A percentile compares a stretch with the other conserved stretches of the same genome.
Evolutionary conservation across 2,888 invertebrate genomes (phyloP).

Genomic region (Colletes collaris): DNA sequence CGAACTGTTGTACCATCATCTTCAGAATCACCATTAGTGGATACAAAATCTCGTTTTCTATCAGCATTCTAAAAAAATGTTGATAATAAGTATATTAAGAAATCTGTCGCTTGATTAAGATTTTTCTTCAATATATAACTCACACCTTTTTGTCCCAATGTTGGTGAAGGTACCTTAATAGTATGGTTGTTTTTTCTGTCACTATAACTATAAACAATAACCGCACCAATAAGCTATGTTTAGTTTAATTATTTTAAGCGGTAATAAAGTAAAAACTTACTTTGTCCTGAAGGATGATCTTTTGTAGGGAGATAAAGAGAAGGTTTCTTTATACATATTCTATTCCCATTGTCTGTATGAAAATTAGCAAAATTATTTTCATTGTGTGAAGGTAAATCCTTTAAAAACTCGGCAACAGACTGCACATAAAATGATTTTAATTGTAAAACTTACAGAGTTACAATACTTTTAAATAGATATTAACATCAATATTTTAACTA

Average conservation of each 20-base stretch:
- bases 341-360: conserved; percentile 92
- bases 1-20: conserved; percentile 86
- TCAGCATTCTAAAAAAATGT: conserved; percentile 84
- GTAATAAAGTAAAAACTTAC: conserved; percentile 84
- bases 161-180: conserved; percentile 96
- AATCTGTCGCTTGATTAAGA: background rate
- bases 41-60: conserved; percentile 85
- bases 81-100: conserved; percentile 14
- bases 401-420: conserved; percentile 95
- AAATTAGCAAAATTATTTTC: conserved; percentile 95
- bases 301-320: conserved; percentile 96
- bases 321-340: conserved; percentile 93
- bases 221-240: conserved; percentile 22
- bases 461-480: background rate
- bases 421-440: conserved; percentile 82
- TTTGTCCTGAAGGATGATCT: conserved; percentile 96
- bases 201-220: conserved; percentile 91
- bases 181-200: conserved; percentile 97
- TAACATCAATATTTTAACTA: background rate
- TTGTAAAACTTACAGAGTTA: background rate
- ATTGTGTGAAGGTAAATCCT: conserved; percentile 95
- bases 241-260: background rate
- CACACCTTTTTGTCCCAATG: conserved; percentile 96
- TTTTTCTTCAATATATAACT: background rate
- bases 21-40: conserved; percentile 83